These are phyloP conservation scores for Hyperopisus bebe DNA, from an alignment of 2,113 vertebrate species.

Conservation along the genomic window DNA sequence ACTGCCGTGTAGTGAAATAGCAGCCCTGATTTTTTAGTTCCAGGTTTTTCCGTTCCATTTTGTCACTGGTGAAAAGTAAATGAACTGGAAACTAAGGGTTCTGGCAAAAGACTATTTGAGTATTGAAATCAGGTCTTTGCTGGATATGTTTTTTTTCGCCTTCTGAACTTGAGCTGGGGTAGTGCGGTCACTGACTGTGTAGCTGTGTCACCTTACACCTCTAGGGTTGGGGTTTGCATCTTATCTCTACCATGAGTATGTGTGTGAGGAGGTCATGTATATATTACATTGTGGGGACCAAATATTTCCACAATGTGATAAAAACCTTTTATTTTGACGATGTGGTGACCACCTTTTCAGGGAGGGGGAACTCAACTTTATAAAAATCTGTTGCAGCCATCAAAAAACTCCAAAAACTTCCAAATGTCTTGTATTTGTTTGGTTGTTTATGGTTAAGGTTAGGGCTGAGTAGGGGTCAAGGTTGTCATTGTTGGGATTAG, in stretches of 20 bases:
- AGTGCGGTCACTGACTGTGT: background rate
- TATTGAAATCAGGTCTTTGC: background rate
- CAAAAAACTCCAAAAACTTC: background rate
- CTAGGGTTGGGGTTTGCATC: background rate
- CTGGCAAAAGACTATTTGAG: background rate
- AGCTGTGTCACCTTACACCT: background rate
- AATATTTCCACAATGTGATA: background rate
- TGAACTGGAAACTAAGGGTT: background rate
- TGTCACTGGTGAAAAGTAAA: background rate
- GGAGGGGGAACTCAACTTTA: background rate
- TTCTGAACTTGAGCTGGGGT: background rate
- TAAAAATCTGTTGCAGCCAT: background rate
- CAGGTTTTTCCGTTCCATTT: background rate
- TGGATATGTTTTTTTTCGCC: background rate
- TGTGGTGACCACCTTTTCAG: background rate
- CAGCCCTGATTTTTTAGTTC: background rate
- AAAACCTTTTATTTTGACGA: background rate
- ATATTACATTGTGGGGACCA: background rate
- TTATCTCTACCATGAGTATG: background rate
- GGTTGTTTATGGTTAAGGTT: background rate
- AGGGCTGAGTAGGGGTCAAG: background rate
- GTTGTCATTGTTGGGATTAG: background rate
- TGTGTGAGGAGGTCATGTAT: background rate
- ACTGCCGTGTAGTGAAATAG: background rate
- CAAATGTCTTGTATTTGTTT: background rate